Base-by-base conservation (phyloP, 2,113 vertebrate species). In the Phyllopteryx taeniolatus region DNA sequence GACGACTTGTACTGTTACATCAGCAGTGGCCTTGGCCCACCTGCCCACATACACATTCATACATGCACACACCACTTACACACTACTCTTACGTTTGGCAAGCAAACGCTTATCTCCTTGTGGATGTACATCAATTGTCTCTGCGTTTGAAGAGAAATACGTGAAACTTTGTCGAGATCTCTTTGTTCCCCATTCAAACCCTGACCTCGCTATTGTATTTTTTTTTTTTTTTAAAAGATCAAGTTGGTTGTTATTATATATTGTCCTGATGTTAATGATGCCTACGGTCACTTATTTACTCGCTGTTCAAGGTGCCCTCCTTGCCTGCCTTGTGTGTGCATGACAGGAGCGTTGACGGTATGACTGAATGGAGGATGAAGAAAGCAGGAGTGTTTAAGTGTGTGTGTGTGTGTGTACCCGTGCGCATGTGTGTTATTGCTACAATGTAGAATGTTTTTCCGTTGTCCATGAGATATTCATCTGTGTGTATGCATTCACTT, bases 171-270 rank as follows among this genome's bases (percentile, higher is more conserved):
- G 86, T 90, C 79, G 80, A 92, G 87, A 86, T 89, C 78, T 72
- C 46, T 70, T 49, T 60, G 65, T 53, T 68, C 62, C 66, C 67
- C 87, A 85, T 89, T 89, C 83, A 88, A 89, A 91, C 86, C 87
- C 91, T 93, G 93, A 93, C 93, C 93, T 93, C 90, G 86, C 86
- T 90, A 84, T 91, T 87, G 77, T 90, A 84, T 83, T 88, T 83
- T 73, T 27, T 85, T 84, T 51, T 67, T 49, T 27, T 22, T 69
- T 87, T 85, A 47, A 66, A 79, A 86, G 90, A 87, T 86, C 85
- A 83, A 89, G 85, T 92, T 90, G 79, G 81, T 92, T 91, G 27
- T 27, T 1, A 85, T 91, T 66, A 68, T 90, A 80, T 87, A 86
- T 85, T 85, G 83, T 88, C 79, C 84, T 85, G 83, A 79, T 74